Evolutionary conservation across 2,888 invertebrate genomes (phyloP), one percentile per base, ranked within the genome.

Genomic region (Tortrix viridana): DNA sequence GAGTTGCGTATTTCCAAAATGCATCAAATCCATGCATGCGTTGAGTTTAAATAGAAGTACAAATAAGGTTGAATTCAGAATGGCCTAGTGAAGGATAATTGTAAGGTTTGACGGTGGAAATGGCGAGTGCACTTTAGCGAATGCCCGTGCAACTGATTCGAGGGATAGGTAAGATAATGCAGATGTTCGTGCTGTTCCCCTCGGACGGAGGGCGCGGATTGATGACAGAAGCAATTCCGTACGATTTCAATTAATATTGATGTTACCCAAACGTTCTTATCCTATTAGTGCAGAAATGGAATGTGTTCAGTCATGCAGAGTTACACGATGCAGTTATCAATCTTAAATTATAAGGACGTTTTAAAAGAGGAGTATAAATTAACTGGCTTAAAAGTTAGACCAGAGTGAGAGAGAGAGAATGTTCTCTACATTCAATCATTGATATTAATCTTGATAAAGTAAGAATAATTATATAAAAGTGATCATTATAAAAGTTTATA

Each of bases 101-200:
- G 83, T 79, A 81, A 82, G 84, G 84, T 86, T 86, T 84, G 88
- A 87, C 79, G 82, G 79, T 77, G 73, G 78, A 79, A 81, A 88
- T 81, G 81, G 86, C 82, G 81, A 87, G 87, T 90, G 90, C 90
- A 90, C 88, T 90, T 88, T 86, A 84, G 84, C 81, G 86, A 85
- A 85, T 85, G 82, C 82, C 79, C 82, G 85, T 82, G 86, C 86
- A 81, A 85, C 81, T 82, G 88, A 87, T 86, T 86, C 73, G 82
- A 82, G 88, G 88, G 87, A 79, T 73, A 89, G 88, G 89, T 89
- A 88, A 89, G 89, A 88, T 88, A 89, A 89, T 90, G 87, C 90
- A 90, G 89, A 89, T 89, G 85, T 86, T 77, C 71, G 74, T 74
- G 75, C 71, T 80, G 80, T 69, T 73, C 74, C 80, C 76, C 76